Conservation (phyloP, 2,113 vertebrate genomes). For the Zosterops hypoxanthus region DNA sequence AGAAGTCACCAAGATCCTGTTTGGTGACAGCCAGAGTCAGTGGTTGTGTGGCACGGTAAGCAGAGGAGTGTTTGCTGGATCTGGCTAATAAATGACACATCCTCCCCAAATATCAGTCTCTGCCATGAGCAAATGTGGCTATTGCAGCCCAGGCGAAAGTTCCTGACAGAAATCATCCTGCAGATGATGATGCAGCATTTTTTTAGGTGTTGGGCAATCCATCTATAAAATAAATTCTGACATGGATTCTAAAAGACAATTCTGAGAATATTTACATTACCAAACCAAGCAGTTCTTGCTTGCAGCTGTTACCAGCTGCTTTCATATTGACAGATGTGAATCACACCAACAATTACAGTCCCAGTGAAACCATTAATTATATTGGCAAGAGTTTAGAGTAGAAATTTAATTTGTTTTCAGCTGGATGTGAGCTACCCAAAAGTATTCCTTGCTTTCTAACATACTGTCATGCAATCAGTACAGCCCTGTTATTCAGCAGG, state of each 20-base stretch:
- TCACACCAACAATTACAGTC: slow-evolving; percentile 19
- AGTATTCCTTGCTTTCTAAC: slow-evolving; percentile 23
- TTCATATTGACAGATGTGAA: slow-evolving; percentile 41
- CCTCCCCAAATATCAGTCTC: neutral
- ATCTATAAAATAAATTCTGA: neutral
- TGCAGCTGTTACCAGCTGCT: slow-evolving; percentile 50
- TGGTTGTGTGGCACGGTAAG: neutral
- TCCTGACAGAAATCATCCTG: neutral
- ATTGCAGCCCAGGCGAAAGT: neutral
- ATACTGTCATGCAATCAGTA: neutral
- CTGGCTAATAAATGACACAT: neutral
- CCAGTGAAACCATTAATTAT: slow-evolving; percentile 49
- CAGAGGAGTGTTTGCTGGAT: neutral
- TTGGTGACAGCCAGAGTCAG: neutral
- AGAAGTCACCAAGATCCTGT: neutral
- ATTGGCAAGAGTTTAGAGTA: slow-evolving; percentile 22
- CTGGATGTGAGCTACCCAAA: neutral
- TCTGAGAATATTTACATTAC: slow-evolving; percentile 32
- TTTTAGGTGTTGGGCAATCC: neutral
- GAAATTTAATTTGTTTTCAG: slow-evolving; percentile 58
- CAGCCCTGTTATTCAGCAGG: neutral
- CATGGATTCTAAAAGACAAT: neutral
- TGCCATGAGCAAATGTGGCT: neutral
- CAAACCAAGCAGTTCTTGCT: slow-evolving; percentile 29
- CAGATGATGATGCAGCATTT: neutral